Base-by-base conservation (phyloP, 1,140 invertebrate genomes). In the Macrosteles quadrilineatus region DNA sequence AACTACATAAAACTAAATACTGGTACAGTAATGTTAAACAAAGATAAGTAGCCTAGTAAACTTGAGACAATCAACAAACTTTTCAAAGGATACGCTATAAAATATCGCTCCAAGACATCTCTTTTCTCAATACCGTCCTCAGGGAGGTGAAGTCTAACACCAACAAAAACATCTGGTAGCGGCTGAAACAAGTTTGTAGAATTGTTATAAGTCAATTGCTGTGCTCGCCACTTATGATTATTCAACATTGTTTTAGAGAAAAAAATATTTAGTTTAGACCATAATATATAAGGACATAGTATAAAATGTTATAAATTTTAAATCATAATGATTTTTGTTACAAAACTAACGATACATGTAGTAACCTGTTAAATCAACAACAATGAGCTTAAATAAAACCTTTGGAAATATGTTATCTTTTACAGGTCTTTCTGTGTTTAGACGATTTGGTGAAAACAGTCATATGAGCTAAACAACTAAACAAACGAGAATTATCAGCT, bases 81-180 rank as follows among this genome's bases (percentile, higher is more conserved):
- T 43, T 17, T 11, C 9, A 75, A 77, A 77, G 76, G 75, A 76
- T 77, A 77, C 76, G 75, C 76, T n/a, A 76, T 71, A 63, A 76
- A 76, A 57, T 75, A 76, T 57, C 74, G 67, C 43, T 71, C 57
- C 23, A 76, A 68, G n/a, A 71, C 45, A 19, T 67, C 59, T 29
- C 55, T 63, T 29, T 73, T 53, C 23, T 19, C 17, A 40, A 53
- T 43, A 1, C 63, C 40, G n/a, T 47, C 27, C 21, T 70, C 53
- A 21, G 73, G 71, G 27, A 74, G 43, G 31, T 50, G 45, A 11
- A 77, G n/a, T 29, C 70, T 72, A 19, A 76, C 72, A 19, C 74
- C 76, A 57, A 53, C 30, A 57, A 77, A 76, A 29, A 77, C 69
- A 69, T 77, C 75, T n/a, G 75, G 76, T 29, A 77, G 69, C 21